A percentile compares a stretch with the other conserved stretches of the same genome.
Conservation (phyloP, 1,140 invertebrate species). For the Pinna nobilis region DNA sequence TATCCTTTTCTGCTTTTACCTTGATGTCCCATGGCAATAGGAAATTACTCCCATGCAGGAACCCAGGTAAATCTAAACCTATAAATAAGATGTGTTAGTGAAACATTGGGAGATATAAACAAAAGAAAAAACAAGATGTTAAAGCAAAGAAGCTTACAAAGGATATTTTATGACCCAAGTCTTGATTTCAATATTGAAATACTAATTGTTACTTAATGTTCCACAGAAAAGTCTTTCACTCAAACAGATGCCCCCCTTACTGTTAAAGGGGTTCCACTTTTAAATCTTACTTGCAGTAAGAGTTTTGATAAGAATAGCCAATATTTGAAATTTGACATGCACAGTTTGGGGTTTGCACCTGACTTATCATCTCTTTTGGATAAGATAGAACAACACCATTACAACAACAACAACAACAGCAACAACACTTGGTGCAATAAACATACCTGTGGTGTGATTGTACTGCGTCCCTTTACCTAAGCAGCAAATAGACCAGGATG, state of each 20-base stretch:
- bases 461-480: conserved; percentile 87
- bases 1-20: conserved; percentile 78
- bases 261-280: too few relatives aligned
- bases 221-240: too few relatives aligned
- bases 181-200: neutral
- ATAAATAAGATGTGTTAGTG: neutral
- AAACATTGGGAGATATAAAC: neutral
- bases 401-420: too few relatives aligned
- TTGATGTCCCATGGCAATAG: conserved; percentile 96
- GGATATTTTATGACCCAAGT: neutral
- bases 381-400: too few relatives aligned
- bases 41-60: conserved; percentile 91
- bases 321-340: too few relatives aligned
- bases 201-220: too few relatives aligned
- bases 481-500: conserved; percentile 94
- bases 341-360: too few relatives aligned
- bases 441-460: conserved; percentile 89
- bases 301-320: neutral
- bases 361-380: too few relatives aligned
- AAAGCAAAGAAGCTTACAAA: neutral
- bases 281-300: neutral
- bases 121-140: neutral
- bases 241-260: too few relatives aligned
- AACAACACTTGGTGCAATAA: neutral
- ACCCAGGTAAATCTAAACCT: conserved; percentile 83